Evolutionary conservation across 2,888 invertebrate genomes (phyloP).

Genomic region (Scaptomyza cyrtandrae): DNA sequence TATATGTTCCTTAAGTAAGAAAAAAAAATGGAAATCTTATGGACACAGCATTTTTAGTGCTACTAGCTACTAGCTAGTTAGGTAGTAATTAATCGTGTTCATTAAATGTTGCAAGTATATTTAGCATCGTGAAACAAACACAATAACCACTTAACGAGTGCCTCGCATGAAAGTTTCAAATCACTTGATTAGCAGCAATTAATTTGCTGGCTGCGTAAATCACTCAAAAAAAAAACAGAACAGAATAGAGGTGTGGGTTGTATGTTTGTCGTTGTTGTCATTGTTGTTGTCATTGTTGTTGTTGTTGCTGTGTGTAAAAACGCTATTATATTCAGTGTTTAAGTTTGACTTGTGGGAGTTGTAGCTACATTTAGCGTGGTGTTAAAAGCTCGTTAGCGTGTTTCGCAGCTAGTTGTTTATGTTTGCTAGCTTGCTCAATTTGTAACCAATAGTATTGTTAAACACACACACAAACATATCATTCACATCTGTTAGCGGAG

Average conservation of each 20-base stretch:
- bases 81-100: conserved; percentile 56
- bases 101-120: conserved; percentile 55
- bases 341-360: conserved; percentile 47
- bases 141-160: conserved; percentile 40
- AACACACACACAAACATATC: conserved; percentile 41
- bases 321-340: conserved; percentile 5
- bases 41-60: conserved; percentile 24
- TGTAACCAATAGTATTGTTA: conserved; percentile 75
- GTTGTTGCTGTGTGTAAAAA: not conserved
- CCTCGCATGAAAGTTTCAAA: conserved; percentile 68
- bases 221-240: conserved; percentile 25
- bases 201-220: conserved; percentile 53
- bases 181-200: conserved; percentile 74
- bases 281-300: not conserved
- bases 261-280: no score
- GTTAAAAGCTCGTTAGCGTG: conserved; percentile 75
- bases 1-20: no score
- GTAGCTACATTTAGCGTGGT: conserved; percentile 54
- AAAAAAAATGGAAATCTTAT: not conserved
- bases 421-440: conserved; percentile 54
- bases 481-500: conserved; percentile 55
- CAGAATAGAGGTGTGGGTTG: not conserved
- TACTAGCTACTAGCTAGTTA: conserved; percentile 49
- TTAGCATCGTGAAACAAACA: conserved; percentile 32
- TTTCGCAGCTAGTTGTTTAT: conserved; percentile 32